Conservation (phyloP, 2,797 vertebrate species). For the Oryzias dopingdopingensis region DNA sequence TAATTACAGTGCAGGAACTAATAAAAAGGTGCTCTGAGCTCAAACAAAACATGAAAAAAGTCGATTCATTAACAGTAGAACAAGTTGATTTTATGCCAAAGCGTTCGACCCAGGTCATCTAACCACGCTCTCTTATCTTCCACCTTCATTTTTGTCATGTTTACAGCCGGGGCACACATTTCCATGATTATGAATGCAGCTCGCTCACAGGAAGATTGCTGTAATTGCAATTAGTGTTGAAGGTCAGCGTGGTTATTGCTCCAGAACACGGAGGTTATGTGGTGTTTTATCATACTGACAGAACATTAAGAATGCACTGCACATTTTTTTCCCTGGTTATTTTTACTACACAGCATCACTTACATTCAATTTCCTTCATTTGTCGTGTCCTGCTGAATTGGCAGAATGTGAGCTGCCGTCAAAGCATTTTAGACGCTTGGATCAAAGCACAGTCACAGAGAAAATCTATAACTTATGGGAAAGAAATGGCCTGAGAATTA, state of each 20-base stretch:
- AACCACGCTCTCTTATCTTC: conserved; percentile 16
- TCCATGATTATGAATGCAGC: conserved; percentile 50
- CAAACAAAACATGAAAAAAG: conserved; percentile 25
- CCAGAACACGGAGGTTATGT: conserved; percentile 33
- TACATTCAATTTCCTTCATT: conserved; percentile 22
- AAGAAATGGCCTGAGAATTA: conserved; percentile 7
- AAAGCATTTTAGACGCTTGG: conserved; percentile 32
- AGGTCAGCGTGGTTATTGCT: conserved; percentile 56
- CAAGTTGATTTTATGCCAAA: conserved; percentile 59
- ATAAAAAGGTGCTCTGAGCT: conserved; percentile 48
- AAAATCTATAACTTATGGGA: conserved; percentile 12
- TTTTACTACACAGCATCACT: conserved; percentile 12
- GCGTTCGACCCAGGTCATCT: conserved; percentile 50
- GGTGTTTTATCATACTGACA: conserved; percentile 40
- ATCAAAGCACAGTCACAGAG: conserved; percentile 43
- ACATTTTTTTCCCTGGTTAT: conserved; percentile 38
- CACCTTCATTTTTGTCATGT: conserved; percentile 55
- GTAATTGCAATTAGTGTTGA: conserved; percentile 69
- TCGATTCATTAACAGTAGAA: conserved; percentile 43
- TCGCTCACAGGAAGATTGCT: conserved; percentile 56
- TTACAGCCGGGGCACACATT: conserved; percentile 57
- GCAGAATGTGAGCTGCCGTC: conserved; percentile 34
- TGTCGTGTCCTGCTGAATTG: conserved; percentile 47
- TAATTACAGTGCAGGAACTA: conserved; percentile 47
- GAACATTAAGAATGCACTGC: conserved; percentile 40